Conservation (phyloP, 2,888 invertebrate genomes). For the Trichacis sp. region DNA sequence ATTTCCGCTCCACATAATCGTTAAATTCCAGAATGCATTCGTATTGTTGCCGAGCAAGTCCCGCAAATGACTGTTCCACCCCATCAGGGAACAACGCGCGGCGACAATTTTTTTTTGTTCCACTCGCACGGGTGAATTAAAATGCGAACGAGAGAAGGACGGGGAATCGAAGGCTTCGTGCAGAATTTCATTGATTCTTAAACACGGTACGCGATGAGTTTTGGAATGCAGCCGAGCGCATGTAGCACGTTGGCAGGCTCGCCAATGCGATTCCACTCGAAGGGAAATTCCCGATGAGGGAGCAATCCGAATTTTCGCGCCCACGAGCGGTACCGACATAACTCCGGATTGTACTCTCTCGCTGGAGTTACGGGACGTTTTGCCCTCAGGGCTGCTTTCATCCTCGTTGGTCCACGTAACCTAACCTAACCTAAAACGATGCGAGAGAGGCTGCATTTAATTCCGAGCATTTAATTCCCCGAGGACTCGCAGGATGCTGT, state of each 20-base stretch:
- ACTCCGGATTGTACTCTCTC: slow-evolving; percentile 18
- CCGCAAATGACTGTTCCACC: too few species aligned
- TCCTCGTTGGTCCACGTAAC: slow-evolving; percentile 19
- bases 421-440: slow-evolving; percentile 23
- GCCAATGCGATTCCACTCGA: slow-evolving; percentile 17
- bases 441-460: slow-evolving; percentile 37
- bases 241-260: slow-evolving; percentile 5
- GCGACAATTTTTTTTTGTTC: too few species aligned
- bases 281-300: slow-evolving; percentile 9
- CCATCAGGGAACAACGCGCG: too few species aligned
- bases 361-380: slow-evolving; percentile 13
- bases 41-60: too few species aligned
- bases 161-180: neutral
- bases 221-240: slow-evolving; percentile 24
- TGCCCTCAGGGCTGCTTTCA: slow-evolving; percentile 25
- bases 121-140: neutral
- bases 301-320: slow-evolving; percentile 6
- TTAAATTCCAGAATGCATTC: too few species aligned
- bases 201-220: slow-evolving; percentile 22
- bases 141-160: neutral
- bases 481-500: slow-evolving; percentile 32
- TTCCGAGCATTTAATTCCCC: slow-evolving; percentile 44
- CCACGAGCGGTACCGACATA: too few species aligned
- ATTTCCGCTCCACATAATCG: too few species aligned
- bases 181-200: slow-evolving; percentile 22